A percentile compares a stretch with the other conserved stretches of the same genome.
Conservation (phyloP, 2,888 invertebrate species). For the Stomorhina lunata region DNA sequence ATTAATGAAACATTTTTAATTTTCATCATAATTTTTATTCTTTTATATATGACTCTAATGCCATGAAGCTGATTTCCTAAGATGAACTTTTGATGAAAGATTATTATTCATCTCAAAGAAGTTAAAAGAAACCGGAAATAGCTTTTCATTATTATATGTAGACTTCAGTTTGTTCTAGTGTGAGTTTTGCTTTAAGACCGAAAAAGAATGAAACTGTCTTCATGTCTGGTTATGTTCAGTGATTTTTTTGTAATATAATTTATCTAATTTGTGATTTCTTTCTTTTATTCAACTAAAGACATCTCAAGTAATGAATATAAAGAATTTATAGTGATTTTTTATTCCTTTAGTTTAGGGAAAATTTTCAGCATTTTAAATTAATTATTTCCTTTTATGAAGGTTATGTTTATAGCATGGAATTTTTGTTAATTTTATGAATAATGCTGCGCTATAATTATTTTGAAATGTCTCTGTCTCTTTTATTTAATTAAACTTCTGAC, state of each 20-base stretch:
- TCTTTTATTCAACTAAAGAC: background rate
- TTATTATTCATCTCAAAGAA: background rate
- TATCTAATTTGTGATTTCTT: background rate
- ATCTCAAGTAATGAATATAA: slow-evolving; percentile 43
- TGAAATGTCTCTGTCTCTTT: background rate
- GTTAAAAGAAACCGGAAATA: background rate
- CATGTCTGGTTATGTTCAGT: background rate
- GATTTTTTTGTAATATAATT: background rate
- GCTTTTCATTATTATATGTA: slow-evolving; percentile 2
- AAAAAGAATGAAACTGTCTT: background rate
- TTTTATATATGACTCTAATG: background rate
- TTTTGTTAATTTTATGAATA: slow-evolving; percentile 10
- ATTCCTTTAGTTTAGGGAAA: slow-evolving; percentile 1
- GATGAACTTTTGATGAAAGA: background rate
- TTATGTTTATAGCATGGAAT: background rate
- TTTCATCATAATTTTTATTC: background rate
- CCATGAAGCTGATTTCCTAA: no score
- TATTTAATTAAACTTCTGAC: background rate
- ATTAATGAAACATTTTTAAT: background rate
- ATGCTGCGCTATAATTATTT: background rate
- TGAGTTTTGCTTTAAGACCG: background rate
- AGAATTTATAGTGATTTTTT: slow-evolving; percentile 31
- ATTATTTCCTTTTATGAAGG: no score
- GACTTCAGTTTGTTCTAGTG: background rate
- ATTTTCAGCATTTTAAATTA: no score